Conservation (phyloP, 2,797 vertebrate species). For the Acipenser ruthenus region DNA sequence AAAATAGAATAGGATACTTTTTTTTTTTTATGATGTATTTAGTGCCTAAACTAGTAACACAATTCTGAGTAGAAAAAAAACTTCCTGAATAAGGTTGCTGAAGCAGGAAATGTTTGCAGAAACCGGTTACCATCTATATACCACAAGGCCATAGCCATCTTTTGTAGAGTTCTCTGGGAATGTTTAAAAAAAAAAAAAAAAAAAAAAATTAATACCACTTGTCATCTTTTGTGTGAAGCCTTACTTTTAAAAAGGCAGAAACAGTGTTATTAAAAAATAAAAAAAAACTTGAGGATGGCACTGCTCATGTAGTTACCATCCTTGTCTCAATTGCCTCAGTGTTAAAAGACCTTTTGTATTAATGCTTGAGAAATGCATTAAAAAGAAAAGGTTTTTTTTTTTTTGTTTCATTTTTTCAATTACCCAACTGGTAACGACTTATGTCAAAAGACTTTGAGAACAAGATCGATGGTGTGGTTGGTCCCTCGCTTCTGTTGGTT, state of each 20-base stretch:
- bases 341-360: background rate
- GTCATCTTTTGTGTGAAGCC: background rate
- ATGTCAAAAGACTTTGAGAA: background rate
- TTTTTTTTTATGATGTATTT: background rate
- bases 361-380: background rate
- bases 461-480: background rate
- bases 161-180: background rate
- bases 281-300: background rate
- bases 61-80: background rate
- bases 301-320: no score
- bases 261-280: no score
- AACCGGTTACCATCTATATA: background rate
- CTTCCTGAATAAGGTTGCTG: background rate
- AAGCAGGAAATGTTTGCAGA: background rate
- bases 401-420: background rate
- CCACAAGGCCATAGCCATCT: no score
- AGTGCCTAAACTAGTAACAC: background rate
- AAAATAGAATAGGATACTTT: background rate
- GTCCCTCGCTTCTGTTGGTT: background rate
- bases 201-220: background rate
- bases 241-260: background rate
- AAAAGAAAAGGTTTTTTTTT: background rate
- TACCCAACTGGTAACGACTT: background rate
- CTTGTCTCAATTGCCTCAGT: no score
- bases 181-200: background rate